Evolutionary conservation across 2,113 vertebrate genomes (phyloP), one percentile per base, ranked within the genome.

Genomic region (Montifringilla adamsi): DNA sequence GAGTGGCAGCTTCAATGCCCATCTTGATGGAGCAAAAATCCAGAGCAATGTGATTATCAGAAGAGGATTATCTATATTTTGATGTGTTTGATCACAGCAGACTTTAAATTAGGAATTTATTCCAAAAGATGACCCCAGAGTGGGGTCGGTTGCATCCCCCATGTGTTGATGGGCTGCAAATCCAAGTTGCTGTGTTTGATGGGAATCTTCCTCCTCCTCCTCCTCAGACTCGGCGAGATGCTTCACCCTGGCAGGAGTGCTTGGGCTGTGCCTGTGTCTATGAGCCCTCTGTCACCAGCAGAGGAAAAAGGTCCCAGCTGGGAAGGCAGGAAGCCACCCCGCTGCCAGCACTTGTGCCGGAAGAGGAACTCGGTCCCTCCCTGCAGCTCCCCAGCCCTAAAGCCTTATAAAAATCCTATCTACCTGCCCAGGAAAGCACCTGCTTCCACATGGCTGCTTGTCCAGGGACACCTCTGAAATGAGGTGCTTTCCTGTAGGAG

Each of bases 361-460:
- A 95, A 95, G 62, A 87, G 87, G 81, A 94, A 93, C 62, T 15
- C 0, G 0, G 91, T 94, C 89, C 87, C 89, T 94, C 94, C 91
- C 95, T 85, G 69, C 60, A 78, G 78, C 78, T 64, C 47, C 76
- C 43, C 49, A 19, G n/a, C 30, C 0, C 1, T 43, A 44, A 76
- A 93, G 68, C 37, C 66, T 67, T 8, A 8, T 4, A 30, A 60
- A 89, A 59, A 35, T 13, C 66, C 69, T 3, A 27, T 63, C 23
- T 56, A 37, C 21, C 43, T 66, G 68, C 39, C 43, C 0, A 2
- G 33, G 43, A 87, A 87, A 84, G 50, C 69, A 82, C 78, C 82
- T 94, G 77, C 50, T 56, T 64, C 3, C 1, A 35, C 55, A 20
- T 0, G 2, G 77, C 64, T 5, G 22, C 46, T n/a, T 39, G 73